Evolutionary conservation across 2,113 vertebrate species (phyloP).

Genomic region (Ifrita kowaldi): DNA sequence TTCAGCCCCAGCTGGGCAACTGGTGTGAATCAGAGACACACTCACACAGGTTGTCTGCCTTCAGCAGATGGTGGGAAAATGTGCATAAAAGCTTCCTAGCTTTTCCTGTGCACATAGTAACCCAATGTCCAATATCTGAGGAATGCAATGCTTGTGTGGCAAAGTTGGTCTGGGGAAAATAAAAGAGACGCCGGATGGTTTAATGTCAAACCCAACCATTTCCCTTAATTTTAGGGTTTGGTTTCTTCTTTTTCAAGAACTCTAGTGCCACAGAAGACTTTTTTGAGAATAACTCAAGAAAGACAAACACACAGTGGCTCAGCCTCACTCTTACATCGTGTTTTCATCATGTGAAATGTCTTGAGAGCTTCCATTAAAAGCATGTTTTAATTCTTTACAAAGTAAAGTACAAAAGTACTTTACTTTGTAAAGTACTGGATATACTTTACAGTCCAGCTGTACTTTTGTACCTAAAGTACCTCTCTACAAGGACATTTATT

Average conservation of each 20-base stretch:
- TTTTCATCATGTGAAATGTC: neutral
- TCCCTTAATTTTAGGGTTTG: neutral
- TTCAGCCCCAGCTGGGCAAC: neutral
- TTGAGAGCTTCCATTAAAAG: neutral
- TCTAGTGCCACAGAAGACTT: neutral
- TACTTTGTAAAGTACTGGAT: too few relatives aligned
- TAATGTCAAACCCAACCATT: neutral
- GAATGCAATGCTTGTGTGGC: neutral
- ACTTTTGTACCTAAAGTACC: neutral
- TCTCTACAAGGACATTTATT: neutral
- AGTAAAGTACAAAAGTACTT: too few relatives aligned
- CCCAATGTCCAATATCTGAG: accelerated
- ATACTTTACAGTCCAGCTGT: too few relatives aligned
- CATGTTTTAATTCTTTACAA: neutral
- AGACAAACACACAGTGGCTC: neutral
- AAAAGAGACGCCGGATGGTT: neutral
- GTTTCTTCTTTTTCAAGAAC: neutral
- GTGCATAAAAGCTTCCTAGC: neutral
- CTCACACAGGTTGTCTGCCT: neutral
- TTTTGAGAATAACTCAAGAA: neutral
- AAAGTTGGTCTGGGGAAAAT: neutral
- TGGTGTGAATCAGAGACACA: neutral
- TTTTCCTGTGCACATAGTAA: neutral
- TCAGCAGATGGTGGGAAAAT: neutral
- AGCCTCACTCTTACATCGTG: neutral